A percentile compares a stretch with the other conserved stretches of the same genome.
Evolutionary conservation across 30 jellyfish, hydroid and myxozoan genomes (phyloP).

Genomic region (Phacellophora camtschatica): DNA sequence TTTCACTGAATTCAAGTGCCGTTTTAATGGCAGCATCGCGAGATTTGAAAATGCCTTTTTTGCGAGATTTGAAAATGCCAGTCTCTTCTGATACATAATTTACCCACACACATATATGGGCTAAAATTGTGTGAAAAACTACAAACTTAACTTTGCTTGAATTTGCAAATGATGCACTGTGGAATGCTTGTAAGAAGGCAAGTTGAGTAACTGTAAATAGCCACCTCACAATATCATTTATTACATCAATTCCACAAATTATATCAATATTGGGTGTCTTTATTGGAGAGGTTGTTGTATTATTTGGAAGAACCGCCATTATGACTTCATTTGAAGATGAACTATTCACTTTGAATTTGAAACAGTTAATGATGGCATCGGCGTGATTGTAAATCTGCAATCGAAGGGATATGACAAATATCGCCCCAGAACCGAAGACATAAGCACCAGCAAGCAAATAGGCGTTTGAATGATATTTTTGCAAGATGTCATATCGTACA

Average conservation of each 20-base stretch:
- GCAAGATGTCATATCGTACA: neutral
- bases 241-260: neutral
- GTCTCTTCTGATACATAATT: neutral
- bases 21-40: neutral
- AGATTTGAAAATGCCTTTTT: neutral
- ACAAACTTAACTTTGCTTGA: neutral
- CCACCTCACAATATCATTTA: neutral
- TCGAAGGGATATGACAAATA: neutral
- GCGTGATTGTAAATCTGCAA: neutral
- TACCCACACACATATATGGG: constrained; percentile 1
- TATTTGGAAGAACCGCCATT: neutral
- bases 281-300: neutral
- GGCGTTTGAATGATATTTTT: neutral
- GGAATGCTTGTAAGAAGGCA: neutral
- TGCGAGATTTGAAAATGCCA: neutral
- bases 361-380: neutral
- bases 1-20: neutral
- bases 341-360: neutral
- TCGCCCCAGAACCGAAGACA: neutral
- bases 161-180: neutral
- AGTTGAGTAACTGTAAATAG: neutral
- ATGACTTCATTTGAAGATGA: neutral
- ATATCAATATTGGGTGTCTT: no score
- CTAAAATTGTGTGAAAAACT: neutral
- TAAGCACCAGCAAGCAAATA: neutral